phyloP scores from a whole-genome alignment of 2,888 invertebrate species.

The Drosophila quinaria region DNA sequence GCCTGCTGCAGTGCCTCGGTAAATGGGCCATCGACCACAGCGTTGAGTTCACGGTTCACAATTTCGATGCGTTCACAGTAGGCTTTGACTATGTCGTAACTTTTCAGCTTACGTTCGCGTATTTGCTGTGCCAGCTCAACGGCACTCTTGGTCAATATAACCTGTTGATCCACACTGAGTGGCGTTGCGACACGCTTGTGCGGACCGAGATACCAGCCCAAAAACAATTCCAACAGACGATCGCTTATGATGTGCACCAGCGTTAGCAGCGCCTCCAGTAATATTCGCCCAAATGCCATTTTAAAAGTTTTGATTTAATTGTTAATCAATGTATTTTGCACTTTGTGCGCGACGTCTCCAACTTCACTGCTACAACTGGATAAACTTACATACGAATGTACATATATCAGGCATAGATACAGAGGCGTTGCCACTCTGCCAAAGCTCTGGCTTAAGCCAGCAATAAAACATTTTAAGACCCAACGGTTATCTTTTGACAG shows the following conservation, averaged over 20 bases:
- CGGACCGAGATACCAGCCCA: conserved; percentile 83
- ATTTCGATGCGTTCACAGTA: conserved; percentile 92
- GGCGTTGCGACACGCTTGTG: conserved; percentile 75
- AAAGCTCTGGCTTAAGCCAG: conserved; percentile 12
- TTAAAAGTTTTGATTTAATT: not conserved
- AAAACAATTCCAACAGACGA: conserved; percentile 72
- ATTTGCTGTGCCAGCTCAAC: conserved; percentile 89
- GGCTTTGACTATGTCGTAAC: conserved; percentile 89
- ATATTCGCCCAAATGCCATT: conserved; percentile 68
- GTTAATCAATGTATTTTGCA: conserved; percentile 34
- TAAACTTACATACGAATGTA: not conserved
- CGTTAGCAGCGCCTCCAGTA: conserved; percentile 71
- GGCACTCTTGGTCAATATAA: conserved; percentile 88
- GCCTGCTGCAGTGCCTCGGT: conserved; percentile 93
- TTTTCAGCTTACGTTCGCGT: conserved; percentile 88
- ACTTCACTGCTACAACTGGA: conserved; percentile 3
- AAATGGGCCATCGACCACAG: conserved; percentile 93
- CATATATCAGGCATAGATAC: not conserved
- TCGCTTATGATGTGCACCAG: conserved; percentile 79
- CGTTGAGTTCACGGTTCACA: conserved; percentile 91
- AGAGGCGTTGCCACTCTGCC: conserved; percentile 11
- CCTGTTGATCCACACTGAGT: conserved; percentile 65
- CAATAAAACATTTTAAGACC: conserved; percentile 7
- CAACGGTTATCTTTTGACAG: conserved; percentile 5
- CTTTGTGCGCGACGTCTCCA: conserved; percentile 11